These are phyloP conservation scores for Parnassius orleans DNA, from an alignment of 2,888 invertebrate genomes.

Conservation along the genomic window DNA sequence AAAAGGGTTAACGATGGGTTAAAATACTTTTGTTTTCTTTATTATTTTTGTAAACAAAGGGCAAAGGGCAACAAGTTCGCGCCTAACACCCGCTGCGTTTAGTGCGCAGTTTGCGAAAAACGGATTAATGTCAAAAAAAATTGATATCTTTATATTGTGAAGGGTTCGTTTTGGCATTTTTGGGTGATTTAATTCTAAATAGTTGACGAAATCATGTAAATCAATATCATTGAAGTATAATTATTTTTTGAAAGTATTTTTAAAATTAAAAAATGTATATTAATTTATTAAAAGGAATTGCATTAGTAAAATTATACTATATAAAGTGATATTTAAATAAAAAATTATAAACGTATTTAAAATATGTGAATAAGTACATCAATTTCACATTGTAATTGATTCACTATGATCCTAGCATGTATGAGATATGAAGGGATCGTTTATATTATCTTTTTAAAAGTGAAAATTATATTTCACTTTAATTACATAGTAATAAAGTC, in stretches of 20 bases:
- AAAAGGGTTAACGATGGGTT: conserved; percentile 68
- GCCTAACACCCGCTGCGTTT: conserved; percentile 63
- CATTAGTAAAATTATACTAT: too few relatives aligned
- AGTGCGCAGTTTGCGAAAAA: conserved; percentile 48
- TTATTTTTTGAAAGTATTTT: too few relatives aligned
- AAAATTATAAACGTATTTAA: too few relatives aligned
- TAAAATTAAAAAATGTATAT: too few relatives aligned
- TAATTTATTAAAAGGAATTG: too few relatives aligned
- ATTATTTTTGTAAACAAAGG: conserved; percentile 58
- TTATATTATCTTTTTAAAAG: conserved; percentile 12
- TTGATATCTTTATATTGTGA: conserved; percentile 49
- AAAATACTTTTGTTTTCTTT: conserved; percentile 69
- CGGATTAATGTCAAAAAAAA: conserved; percentile 49
- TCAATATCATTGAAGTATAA: too few relatives aligned
- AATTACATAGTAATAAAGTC: conserved; percentile 20
- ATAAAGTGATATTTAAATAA: too few relatives aligned
- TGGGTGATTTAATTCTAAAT: conserved; percentile 1
- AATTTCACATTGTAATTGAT: conserved; percentile 9
- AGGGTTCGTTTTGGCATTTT: conserved; percentile 25
- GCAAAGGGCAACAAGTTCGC: conserved; percentile 70
- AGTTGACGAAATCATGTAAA: too few relatives aligned
- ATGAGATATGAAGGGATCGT: conserved; percentile 22
- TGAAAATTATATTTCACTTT: conserved; percentile 18
- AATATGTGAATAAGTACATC: too few relatives aligned
- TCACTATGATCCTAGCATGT: conserved; percentile 2